A percentile compares a stretch with the other conserved stretches of the same genome.
Conservation (phyloP, 2,888 invertebrate species). For the Leucozona laternaria region DNA sequence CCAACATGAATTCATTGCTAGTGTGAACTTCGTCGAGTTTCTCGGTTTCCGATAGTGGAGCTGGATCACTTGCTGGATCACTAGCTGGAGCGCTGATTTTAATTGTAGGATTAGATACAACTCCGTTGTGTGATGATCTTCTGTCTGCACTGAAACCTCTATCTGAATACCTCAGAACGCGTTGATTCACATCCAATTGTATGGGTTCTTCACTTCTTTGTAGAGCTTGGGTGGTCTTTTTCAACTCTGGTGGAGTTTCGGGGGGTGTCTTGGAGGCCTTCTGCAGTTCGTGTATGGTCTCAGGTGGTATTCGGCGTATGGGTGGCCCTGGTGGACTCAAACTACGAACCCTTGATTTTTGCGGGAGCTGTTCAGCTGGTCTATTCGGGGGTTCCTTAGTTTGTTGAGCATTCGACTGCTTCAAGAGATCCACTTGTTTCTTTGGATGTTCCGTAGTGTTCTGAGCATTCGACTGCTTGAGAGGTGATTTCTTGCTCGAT, state of each 20-base stretch:
- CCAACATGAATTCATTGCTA: constrained; percentile 93
- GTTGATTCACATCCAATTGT: constrained; percentile 79
- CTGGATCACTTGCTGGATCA: constrained; percentile 62
- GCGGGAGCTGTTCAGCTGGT: constrained; percentile 34
- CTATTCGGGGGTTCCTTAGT: not conserved
- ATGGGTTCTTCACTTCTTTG: constrained; percentile 82
- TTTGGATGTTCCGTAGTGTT: not conserved
- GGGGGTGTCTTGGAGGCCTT: constrained; percentile 77
- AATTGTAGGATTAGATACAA: constrained; percentile 78
- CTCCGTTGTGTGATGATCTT: constrained; percentile 39
- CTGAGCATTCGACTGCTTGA: not conserved
- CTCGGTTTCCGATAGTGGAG: constrained; percentile 77
- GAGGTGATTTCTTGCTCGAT: not conserved
- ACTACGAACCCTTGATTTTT: constrained; percentile 75
- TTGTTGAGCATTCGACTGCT: not conserved
- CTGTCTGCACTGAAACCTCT: constrained; percentile 77
- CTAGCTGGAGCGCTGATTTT: constrained; percentile 80
- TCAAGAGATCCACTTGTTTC: not conserved
- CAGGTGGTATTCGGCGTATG: not conserved
- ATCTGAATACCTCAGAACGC: constrained; percentile 79
- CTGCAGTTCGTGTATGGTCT: not conserved
- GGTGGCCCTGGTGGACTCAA: constrained; percentile 67
- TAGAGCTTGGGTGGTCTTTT: constrained; percentile 79
- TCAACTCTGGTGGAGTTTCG: constrained; percentile 77
- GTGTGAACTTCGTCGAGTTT: constrained; percentile 85